These are phyloP conservation scores for Callyntrura sp. DNA, from an alignment of 2,888 invertebrate species.

Conservation along the genomic window DNA sequence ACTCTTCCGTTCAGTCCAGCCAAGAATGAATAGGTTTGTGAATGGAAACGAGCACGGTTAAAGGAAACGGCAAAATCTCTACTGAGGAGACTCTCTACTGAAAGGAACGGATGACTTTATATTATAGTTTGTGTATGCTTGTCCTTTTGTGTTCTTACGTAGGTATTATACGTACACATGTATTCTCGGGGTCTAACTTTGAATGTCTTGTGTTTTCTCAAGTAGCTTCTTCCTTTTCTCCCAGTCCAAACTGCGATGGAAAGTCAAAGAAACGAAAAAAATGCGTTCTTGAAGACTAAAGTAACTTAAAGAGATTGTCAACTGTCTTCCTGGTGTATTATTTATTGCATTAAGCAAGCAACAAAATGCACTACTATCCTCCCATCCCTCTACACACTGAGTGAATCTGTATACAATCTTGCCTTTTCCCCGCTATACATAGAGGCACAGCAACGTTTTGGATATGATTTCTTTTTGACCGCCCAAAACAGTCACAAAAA, in stretches of 20 bases:
- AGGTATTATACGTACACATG: not conserved
- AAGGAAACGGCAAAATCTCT: slow-evolving; percentile 54
- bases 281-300: slow-evolving; percentile 23
- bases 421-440: not conserved
- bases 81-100: not conserved
- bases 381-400: slow-evolving; percentile 4
- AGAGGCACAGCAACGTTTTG: not conserved
- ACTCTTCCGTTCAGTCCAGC: slow-evolving; percentile 59
- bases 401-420: not conserved
- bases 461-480: slow-evolving; percentile 24
- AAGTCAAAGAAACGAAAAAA: slow-evolving; percentile 24
- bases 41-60: slow-evolving; percentile 48
- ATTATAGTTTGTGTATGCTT: not conserved
- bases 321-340: slow-evolving; percentile 60
- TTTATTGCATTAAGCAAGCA: slow-evolving; percentile 56
- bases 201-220: not conserved
- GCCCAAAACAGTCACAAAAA: not conserved
- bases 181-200: not conserved
- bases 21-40: slow-evolving; percentile 63
- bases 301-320: slow-evolving; percentile 68
- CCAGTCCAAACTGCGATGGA: not conserved
- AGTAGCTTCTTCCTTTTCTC: slow-evolving; percentile 27
- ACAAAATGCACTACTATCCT: slow-evolving; percentile 63
- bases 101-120: slow-evolving; percentile 15
- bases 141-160: not conserved